These are phyloP conservation scores for Canis aureus DNA, from an alignment of 2,113 vertebrate species.

Conservation along the genomic window DNA sequence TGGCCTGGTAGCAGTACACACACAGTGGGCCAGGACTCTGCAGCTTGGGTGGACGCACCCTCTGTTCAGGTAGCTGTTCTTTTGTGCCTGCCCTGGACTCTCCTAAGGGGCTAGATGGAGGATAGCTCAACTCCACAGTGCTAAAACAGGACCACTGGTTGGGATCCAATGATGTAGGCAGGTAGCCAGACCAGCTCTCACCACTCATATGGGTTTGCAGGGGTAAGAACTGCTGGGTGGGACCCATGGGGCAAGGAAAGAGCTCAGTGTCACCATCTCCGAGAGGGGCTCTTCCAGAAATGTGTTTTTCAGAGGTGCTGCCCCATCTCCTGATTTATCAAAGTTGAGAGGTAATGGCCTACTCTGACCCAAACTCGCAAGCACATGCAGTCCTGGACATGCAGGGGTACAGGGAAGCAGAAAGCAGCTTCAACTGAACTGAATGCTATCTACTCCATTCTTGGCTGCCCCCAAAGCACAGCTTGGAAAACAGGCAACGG, in stretches of 20 bases:
- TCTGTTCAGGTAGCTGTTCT: background rate
- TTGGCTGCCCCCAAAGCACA: background rate
- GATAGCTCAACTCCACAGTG: background rate
- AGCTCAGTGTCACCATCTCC: background rate
- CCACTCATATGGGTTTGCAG: background rate
- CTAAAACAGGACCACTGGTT: background rate
- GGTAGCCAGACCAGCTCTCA: background rate
- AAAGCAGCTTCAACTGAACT: background rate
- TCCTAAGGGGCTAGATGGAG: background rate
- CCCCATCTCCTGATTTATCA: background rate
- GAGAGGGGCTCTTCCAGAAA: background rate
- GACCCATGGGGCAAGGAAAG: background rate
- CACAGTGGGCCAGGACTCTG: rapidly evolving
- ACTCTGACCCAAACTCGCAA: background rate
- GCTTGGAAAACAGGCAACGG: background rate
- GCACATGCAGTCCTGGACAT: background rate
- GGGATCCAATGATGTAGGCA: background rate
- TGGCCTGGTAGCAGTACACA: background rate
- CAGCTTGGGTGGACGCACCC: rapidly evolving
- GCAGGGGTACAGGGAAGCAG: background rate
- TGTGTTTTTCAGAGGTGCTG: background rate
- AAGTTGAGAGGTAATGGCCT: background rate
- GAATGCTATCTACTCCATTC: background rate
- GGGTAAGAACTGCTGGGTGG: background rate
- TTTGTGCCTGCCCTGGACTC: background rate